Conservation (phyloP, 2,113 vertebrate species). For the Recurvirostra avosetta region DNA sequence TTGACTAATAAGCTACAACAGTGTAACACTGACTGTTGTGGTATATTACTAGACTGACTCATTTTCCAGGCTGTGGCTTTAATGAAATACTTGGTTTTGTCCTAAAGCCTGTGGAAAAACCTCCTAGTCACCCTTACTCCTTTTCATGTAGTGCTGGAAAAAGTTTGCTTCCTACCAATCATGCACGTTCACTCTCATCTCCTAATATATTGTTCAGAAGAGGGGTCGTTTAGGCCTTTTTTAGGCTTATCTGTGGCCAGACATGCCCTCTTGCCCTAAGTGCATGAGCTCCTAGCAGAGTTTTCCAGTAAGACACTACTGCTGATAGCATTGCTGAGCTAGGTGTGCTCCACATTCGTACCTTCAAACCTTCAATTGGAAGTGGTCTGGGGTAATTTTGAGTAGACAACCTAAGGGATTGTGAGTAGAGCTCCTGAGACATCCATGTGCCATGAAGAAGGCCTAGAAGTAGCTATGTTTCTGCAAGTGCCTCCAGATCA, state of each 20-base stretch:
- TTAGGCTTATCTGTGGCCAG: not conserved
- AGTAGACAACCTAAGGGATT: not conserved
- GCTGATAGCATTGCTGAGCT: not conserved
- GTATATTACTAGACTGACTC: not conserved
- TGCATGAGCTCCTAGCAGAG: not conserved
- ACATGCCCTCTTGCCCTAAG: not conserved
- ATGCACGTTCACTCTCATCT: rapidly evolving
- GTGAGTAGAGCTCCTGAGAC: not conserved
- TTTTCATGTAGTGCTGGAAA: not conserved
- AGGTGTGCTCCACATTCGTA: not conserved
- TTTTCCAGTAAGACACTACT: not conserved
- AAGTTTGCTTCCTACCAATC: not conserved
- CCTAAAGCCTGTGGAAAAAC: not conserved
- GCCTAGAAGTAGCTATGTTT: not conserved
- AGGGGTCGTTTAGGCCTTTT: not conserved
- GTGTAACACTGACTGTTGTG: not conserved
- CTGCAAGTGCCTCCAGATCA: not conserved
- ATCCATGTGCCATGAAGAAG: not conserved
- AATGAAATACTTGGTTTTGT: not conserved
- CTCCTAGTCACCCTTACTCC: not conserved
- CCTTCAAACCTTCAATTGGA: not conserved
- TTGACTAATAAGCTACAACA: not conserved
- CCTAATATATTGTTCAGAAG: not conserved
- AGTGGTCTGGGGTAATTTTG: not conserved
- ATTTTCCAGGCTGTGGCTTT: not conserved